A percentile compares a stretch with the other conserved stretches of the same genome.
These are phyloP conservation scores for Xanthia togata DNA, from an alignment of 2,888 invertebrate species.

Conservation along the genomic window DNA sequence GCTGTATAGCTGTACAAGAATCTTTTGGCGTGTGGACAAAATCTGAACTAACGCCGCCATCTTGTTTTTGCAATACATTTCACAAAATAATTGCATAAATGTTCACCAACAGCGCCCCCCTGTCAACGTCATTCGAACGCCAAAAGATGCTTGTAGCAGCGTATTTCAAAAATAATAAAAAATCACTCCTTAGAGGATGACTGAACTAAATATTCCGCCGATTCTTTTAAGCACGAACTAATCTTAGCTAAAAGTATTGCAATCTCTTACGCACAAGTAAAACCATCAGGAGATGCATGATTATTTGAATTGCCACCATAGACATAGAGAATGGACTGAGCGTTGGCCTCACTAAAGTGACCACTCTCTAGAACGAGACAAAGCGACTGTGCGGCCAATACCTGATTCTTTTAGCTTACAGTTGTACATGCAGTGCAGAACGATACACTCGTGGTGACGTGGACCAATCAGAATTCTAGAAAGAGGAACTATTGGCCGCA, in stretches of 20 bases:
- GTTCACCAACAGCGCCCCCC: not conserved
- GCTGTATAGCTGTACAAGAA: slow-evolving; percentile 29
- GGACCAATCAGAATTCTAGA: too few relatives aligned
- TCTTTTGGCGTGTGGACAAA: not conserved
- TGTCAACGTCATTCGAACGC: not conserved
- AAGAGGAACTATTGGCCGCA: too few relatives aligned
- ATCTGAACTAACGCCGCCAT: not conserved
- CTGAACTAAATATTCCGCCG: slow-evolving; percentile 26
- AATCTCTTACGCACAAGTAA: not conserved
- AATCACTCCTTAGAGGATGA: slow-evolving; percentile 1
- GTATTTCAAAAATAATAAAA: slow-evolving; percentile 43
- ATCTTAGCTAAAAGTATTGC: not conserved
- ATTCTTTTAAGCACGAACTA: not conserved
- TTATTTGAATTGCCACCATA: not conserved
- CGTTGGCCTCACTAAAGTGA: too few relatives aligned
- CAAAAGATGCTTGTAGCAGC: not conserved
- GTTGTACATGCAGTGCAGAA: too few relatives aligned
- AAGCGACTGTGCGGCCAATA: too few relatives aligned
- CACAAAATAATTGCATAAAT: not conserved
- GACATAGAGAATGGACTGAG: too few relatives aligned
- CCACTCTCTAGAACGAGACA: too few relatives aligned
- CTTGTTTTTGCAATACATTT: not conserved
- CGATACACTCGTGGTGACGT: too few relatives aligned
- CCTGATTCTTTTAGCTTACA: too few relatives aligned
- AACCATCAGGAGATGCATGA: not conserved